Conservation (phyloP, 1,140 invertebrate genomes). For the Magallana angulata region DNA sequence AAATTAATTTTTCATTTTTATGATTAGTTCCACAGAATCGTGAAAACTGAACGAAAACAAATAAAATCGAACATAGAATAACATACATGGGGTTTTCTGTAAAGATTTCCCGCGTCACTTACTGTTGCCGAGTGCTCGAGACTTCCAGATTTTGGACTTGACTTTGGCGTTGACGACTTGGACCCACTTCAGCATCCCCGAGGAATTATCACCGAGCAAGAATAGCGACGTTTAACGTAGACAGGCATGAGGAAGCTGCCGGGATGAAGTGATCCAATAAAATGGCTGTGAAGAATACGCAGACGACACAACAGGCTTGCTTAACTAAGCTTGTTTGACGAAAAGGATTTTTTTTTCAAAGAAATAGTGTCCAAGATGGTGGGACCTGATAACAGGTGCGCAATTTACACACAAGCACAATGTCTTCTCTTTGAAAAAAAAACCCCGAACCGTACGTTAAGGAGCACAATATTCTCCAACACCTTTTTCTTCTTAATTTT, state of each 20-base stretch:
- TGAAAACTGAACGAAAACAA: too few species aligned
- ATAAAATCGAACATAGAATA: too few species aligned
- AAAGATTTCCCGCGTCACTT: neutral
- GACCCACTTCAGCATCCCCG: constrained; percentile 7
- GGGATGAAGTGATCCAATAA: neutral
- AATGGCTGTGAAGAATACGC: neutral
- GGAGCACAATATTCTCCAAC: too few species aligned
- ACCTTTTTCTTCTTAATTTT: too few species aligned
- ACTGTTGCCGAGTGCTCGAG: neutral
- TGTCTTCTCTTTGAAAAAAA: neutral
- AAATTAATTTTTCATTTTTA: too few species aligned
- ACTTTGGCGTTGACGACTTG: constrained; percentile 11
- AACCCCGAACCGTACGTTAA: neutral
- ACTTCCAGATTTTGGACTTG: constrained; percentile 20
- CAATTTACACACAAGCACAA: neutral
- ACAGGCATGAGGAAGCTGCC: neutral
- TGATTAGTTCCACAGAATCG: too few species aligned
- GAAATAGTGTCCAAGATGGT: neutral
- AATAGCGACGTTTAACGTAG: neutral
- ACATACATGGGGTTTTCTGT: too few species aligned
- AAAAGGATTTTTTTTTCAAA: neutral
- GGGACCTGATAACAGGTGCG: neutral
- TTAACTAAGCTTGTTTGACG: neutral
- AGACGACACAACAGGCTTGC: neutral
- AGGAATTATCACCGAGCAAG: neutral